Base-by-base conservation (phyloP, 2,113 vertebrate species). In the Ornithorhynchus anatinus region DNA sequence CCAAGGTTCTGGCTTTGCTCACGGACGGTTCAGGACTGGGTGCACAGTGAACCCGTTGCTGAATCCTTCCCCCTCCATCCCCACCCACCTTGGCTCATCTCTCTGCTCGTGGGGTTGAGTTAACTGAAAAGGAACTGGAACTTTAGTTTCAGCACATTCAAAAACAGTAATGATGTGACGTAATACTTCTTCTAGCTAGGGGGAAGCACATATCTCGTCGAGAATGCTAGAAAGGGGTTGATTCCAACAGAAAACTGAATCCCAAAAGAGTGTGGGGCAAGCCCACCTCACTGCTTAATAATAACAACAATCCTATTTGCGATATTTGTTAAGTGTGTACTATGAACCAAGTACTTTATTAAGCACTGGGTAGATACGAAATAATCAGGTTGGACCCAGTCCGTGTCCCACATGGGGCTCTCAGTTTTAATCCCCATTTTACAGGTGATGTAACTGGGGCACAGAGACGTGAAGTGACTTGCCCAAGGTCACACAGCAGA, bases 41-140 rank as follows among this genome's bases (percentile, higher is more conserved):
- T 78, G 59, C 77, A 32, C 63, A 81, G 70, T 33, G 8, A 56
- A 50, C 3, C 35, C 15, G 79, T 59, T 72, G 39, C 82, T 72
- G 80, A 80, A 88, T 75, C n/a, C n/a, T 80, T 80, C 59, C 54
- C 40, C 45, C 14, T 5, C 78, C 79, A 75, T 67, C 69, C 75
- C 77, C 76, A 64, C 13, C 82, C 80, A 1, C 15, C 8, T 65
- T 8, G 61, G 45, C 13, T 67, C 13, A 82, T 82, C 1, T 15
- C 8, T 65, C 8, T 61, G 45, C 13, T 67, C 15, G 53, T 79
- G 38, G 40, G 45, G 11, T 69, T 48, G 44, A 10, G 3, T 61
- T 84, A 80, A 71, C 39, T 17, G 72, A 79, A 69, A 77, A 11
- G 0, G 0, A 88, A 53, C 20, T 51, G 29, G n/a, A 74, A 51